Percentiles rank a stretch among this genome's conserved stretches.
Evolutionary conservation across 2,113 vertebrate species (phyloP).

Genomic region (Cranoglanis bouderius): DNA sequence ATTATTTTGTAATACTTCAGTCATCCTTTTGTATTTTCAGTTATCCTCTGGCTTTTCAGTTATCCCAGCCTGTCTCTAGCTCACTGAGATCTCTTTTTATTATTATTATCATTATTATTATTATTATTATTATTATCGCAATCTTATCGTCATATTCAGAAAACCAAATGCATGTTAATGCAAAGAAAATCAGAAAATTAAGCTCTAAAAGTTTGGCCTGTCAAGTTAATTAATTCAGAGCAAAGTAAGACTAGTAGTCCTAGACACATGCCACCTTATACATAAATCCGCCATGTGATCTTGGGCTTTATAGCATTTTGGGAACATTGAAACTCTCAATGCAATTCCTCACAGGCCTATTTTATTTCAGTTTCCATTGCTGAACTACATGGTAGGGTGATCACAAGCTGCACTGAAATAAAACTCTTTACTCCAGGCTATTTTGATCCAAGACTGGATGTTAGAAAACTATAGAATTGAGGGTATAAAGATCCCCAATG

Average conservation of each 20-base stretch:
- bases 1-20: background rate
- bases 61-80: background rate
- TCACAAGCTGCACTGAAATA: conserved; percentile 62
- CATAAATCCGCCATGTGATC: background rate
- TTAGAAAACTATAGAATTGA: background rate
- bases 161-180: background rate
- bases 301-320: background rate
- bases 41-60: background rate
- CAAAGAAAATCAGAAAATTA: background rate
- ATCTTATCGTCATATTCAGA: background rate
- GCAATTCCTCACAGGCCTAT: background rate
- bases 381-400: conserved; percentile 38
- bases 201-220: background rate
- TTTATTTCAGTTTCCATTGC: conserved; percentile 21
- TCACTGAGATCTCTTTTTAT: too few species aligned
- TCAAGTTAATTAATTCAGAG: background rate
- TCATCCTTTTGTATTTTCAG: background rate
- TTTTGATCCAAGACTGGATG: conserved; percentile 53
- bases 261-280: background rate
- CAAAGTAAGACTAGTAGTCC: background rate
- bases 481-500: background rate
- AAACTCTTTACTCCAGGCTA: conserved; percentile 62
- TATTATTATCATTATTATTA: too few species aligned
- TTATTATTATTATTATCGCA: too few species aligned
- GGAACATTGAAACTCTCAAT: background rate